Conservation (phyloP, 2,888 invertebrate genomes). For the Dichetophora obliterata region DNA sequence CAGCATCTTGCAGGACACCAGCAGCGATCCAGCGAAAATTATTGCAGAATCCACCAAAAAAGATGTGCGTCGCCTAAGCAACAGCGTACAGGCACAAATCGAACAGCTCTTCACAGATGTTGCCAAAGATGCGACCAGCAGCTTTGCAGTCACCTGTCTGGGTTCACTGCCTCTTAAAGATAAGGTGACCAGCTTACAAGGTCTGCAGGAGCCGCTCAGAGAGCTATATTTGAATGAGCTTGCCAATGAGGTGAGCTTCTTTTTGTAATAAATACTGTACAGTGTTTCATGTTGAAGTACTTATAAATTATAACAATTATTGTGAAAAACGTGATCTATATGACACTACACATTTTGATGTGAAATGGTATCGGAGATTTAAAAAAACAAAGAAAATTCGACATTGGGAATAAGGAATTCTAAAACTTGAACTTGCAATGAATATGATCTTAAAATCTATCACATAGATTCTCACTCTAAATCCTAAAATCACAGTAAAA, state of each 20-base stretch:
- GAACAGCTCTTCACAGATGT: constrained; percentile 87
- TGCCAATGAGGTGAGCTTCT: constrained; percentile 60
- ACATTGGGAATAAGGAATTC: no score
- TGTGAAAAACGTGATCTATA: no score
- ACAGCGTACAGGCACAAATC: constrained; percentile 87
- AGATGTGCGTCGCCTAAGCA: constrained; percentile 71
- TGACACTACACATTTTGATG: no score
- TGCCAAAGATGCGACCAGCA: constrained; percentile 75
- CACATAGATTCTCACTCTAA: no score
- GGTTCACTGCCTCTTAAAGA: constrained; percentile 84
- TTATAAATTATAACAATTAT: no score
- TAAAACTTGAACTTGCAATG: no score
- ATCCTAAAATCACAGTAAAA: no score
- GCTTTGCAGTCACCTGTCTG: constrained; percentile 83
- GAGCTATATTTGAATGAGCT: constrained; percentile 75
- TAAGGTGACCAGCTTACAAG: constrained; percentile 85
- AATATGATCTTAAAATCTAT: no score
- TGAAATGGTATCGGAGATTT: no score
- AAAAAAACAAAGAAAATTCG: no score
- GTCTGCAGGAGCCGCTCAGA: constrained; percentile 84
- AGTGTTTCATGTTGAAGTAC: no score
- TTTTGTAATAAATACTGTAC: neutral
- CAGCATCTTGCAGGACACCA: constrained; percentile 59
- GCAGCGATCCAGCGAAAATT: constrained; percentile 55
- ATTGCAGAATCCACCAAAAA: constrained; percentile 62